Base-by-base conservation (phyloP, 2,888 invertebrate species). In the Campopleginae sp. region DNA sequence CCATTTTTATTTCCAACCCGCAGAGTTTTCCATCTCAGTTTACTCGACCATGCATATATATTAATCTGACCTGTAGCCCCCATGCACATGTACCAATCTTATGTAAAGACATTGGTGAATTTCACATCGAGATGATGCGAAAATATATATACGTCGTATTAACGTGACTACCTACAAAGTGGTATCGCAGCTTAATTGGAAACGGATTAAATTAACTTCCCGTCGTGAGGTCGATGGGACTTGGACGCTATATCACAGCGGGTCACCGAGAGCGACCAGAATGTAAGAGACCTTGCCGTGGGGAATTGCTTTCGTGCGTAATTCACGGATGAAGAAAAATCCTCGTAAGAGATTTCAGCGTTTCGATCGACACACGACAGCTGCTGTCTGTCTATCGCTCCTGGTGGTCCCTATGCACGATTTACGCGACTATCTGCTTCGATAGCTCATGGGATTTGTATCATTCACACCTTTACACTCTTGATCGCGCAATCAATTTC, bases 171-270 rank as follows among this genome's bases (percentile, higher is more conserved):
- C 84, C 87, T 85, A 78, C 87, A 80, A 85, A 86, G 87, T 89
- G 89, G 87, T 88, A 91, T 89, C 89, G 88, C 51, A 61, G 87
- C 88, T 90, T 90, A 91, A 91, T 91, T 91, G 90, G 88, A 87
- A 89, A 86, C 87, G 88, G 89, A 90, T 91, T 90, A 89, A 90
- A 91, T 91, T 91, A 90, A 90, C 90, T 91, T 91, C 87, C 90
- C 88, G 84, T 79, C 58, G 75, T 68, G 79, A 81, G 82, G 76
- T 80, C 88, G 88, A 88, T 91, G 86, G 88, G 87, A 89, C 87
- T 88, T 89, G 87, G 86, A 87, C 86, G 86, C 82, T 86, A 72
- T 72, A 79, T 83, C 79, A 31, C 79, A 44, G 63, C 81, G 74
- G 83, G 76, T 71, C 61, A 38, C 38, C 76, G 63, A 31, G 66